Base-by-base conservation (phyloP, 2,113 vertebrate genomes). In the Sitta europaea region DNA sequence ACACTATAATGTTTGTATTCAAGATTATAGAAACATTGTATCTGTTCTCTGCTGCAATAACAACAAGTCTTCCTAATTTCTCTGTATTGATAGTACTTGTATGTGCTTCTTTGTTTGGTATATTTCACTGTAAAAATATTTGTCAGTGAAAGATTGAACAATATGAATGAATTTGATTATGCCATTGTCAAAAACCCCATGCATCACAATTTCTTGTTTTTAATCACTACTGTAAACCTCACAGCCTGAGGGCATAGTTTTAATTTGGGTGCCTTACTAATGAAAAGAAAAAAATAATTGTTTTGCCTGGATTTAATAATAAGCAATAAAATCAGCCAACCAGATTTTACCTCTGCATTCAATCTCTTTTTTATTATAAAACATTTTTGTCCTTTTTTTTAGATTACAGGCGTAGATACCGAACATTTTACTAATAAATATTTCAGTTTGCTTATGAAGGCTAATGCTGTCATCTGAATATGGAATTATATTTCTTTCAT, bases 121-220 rank as follows among this genome's bases (percentile, higher is more conserved):
- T 97, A 97, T 99, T 98, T 98, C 98, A 98, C 98, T 99, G 99
- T 98, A 98, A 99, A 98, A 98, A 98, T 98, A 98, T 97, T 98
- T 97, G 98, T 98, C 98, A 98, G 98, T 97, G 97, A 97, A 97
- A 98, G 98, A 99, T 99, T 98, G 98, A 98, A 98, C 98, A 98
- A 99, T 99, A 99, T 99, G 98, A 99, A 99, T 99, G 98, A 99
- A 99, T 99, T 98, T 99, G 98, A 99, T 99, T 99, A 99, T 97
- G 96, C 98, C 98, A 98, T 98, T 99, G 99, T 99, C 98, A 99
- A 98, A 98, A 99, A 97, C 98, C 98, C 98, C 98, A 99, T 98
- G 98, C 98, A 98, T 99, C 98, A 99, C 98, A 98, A 99, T 99
- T 98, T 98, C 98, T 98, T 98, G 98, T 98, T 99, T 99, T 99